These are phyloP conservation scores for Ooceraea biroi DNA, from an alignment of 1,140 invertebrate species.

Conservation along the genomic window DNA sequence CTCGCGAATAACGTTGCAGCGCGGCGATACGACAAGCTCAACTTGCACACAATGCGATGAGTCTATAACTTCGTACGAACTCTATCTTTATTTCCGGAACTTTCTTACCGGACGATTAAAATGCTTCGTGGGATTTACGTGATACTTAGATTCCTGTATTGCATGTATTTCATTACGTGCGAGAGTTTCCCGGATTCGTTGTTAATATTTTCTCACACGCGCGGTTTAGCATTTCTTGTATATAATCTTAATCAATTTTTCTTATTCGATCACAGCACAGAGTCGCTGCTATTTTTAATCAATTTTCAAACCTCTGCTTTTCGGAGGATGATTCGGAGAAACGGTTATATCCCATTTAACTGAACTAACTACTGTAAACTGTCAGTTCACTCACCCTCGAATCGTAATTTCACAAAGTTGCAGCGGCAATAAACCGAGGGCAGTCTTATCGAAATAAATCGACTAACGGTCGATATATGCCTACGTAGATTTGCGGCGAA, in stretches of 20 bases:
- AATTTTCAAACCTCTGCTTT: conserved; percentile 3
- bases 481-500: neutral
- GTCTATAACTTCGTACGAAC: neutral
- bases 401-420: conserved; percentile 35
- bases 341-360: neutral
- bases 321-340: neutral
- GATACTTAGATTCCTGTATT: too few species aligned
- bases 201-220: too few species aligned
- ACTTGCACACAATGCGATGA: conserved; percentile 12
- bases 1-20: conserved; percentile 36
- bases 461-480: neutral
- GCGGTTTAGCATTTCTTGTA: too few species aligned
- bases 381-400: neutral
- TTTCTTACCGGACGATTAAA: neutral
- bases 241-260: neutral
- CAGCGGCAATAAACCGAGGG: neutral
- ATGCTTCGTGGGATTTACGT: neutral
- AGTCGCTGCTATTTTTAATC: conserved; percentile 16
- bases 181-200: too few species aligned
- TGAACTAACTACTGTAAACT: neutral
- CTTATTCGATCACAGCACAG: neutral
- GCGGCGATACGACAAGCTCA: conserved; percentile 20
- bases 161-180: too few species aligned
- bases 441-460: conserved; percentile 3
- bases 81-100: conserved; percentile 4